A percentile compares a stretch with the other conserved stretches of the same genome.
These are phyloP conservation scores for Hyles euphorbiae DNA, from an alignment of 1,140 invertebrate species.

Conservation along the genomic window DNA sequence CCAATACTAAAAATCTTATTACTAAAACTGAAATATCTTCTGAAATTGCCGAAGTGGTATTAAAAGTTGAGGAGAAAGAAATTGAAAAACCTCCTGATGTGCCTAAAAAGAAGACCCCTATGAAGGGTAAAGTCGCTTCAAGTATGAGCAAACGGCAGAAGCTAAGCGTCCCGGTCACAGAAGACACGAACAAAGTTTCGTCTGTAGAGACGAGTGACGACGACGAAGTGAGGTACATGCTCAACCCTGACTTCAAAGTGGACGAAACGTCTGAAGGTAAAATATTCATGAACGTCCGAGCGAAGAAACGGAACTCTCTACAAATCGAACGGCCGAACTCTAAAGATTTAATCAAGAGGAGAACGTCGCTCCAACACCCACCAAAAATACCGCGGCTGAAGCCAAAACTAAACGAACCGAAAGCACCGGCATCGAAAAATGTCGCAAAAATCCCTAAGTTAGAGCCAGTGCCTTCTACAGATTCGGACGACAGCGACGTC, in stretches of 20 bases:
- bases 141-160: constrained; percentile 46
- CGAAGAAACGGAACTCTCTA: constrained; percentile 57
- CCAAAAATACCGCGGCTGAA: constrained; percentile 57
- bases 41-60: background rate
- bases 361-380: constrained; percentile 56
- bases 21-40: background rate
- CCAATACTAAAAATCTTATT: no score
- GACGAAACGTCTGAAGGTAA: constrained; percentile 39
- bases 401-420: constrained; percentile 38
- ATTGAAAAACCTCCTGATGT: background rate
- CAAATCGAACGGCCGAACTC: constrained; percentile 59
- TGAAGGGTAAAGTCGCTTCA: constrained; percentile 44
- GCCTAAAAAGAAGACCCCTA: constrained; percentile 41
- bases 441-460: constrained; percentile 23
- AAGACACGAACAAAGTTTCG: constrained; percentile 21
- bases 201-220: constrained; percentile 49
- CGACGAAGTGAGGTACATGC: constrained; percentile 65
- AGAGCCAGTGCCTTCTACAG: constrained; percentile 37
- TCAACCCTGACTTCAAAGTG: constrained; percentile 55
- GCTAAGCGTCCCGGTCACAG: constrained; percentile 22
- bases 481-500: constrained; percentile 64
- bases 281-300: constrained; percentile 58
- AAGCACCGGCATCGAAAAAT: constrained; percentile 16
- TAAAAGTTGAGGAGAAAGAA: constrained; percentile 1
- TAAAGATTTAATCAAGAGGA: constrained; percentile 55